Conservation (phyloP, 2,113 vertebrate genomes). For the Stigmatopora argus region DNA sequence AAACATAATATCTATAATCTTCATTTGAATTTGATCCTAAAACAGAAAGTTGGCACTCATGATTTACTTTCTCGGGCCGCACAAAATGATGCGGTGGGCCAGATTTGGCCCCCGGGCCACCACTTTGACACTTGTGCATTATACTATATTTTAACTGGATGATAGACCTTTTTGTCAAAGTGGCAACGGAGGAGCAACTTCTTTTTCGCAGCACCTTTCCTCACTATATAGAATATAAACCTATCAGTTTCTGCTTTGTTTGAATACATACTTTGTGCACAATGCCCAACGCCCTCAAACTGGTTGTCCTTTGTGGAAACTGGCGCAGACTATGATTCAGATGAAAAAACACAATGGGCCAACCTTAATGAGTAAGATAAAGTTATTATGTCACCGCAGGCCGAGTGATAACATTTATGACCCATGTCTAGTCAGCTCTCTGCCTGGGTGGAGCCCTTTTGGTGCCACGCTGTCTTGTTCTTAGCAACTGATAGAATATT, state of each 20-base stretch:
- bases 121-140: no score
- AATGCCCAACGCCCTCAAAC: conserved; percentile 3
- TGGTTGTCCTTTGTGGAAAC: conserved; percentile 37
- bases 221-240: conserved; percentile 1
- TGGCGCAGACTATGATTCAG: conserved; percentile 48
- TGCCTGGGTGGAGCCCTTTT: conserved; percentile 48
- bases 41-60: no score
- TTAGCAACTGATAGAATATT: conserved; percentile 52
- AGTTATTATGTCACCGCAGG: conserved; percentile 55
- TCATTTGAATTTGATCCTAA: no score
- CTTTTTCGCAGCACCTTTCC: not conserved
- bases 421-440: conserved; percentile 55
- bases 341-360: conserved; percentile 50
- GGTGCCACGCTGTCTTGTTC: conserved; percentile 69
- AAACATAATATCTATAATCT: no score
- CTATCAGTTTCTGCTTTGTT: not conserved
- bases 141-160: conserved; percentile 17
- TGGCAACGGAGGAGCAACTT: not conserved
- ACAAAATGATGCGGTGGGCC: no score
- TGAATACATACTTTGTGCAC: not conserved
- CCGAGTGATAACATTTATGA: conserved; percentile 59
- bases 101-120: no score
- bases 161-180: conserved; percentile 13
- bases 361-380: conserved; percentile 62
- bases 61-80: no score